A percentile compares a stretch with the other conserved stretches of the same genome.
Conservation (phyloP, 1,140 invertebrate genomes). For the Geopemphigus sp. region DNA sequence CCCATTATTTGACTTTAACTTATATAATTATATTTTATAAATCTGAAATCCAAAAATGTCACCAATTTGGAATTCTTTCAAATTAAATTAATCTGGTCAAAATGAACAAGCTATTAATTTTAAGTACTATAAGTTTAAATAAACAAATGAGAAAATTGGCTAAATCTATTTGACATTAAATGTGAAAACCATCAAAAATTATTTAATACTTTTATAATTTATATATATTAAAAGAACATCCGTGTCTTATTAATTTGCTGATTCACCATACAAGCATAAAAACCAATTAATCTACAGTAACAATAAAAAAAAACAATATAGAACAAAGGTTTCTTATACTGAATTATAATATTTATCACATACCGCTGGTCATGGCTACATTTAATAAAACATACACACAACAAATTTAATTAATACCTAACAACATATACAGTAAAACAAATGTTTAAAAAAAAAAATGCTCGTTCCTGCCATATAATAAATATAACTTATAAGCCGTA, state of each 20-base stretch:
- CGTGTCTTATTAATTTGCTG: neutral
- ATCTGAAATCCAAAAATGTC: no score
- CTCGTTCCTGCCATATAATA: neutral
- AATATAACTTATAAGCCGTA: neutral
- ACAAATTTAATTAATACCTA: neutral
- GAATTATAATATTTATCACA: conserved; percentile 24
- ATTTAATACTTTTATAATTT: neutral
- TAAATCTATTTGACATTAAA: no score
- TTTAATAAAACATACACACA: neutral
- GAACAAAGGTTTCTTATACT: neutral
- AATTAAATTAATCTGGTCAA: no score
- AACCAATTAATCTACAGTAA: neutral
- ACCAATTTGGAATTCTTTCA: no score
- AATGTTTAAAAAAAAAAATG: neutral
- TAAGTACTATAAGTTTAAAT: no score
- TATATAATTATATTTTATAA: no score
- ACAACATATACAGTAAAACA: conserved; percentile 1
- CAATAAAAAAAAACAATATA: neutral
- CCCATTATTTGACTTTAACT: no score
- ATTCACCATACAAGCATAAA: neutral
- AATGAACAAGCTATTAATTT: no score
- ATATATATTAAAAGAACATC: neutral
- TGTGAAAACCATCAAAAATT: no score
- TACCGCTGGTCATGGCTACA: conserved; percentile 12
- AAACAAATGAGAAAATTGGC: no score